Evolutionary conservation across 2,888 invertebrate genomes (phyloP).

Genomic region (Drosophila affinis): DNA sequence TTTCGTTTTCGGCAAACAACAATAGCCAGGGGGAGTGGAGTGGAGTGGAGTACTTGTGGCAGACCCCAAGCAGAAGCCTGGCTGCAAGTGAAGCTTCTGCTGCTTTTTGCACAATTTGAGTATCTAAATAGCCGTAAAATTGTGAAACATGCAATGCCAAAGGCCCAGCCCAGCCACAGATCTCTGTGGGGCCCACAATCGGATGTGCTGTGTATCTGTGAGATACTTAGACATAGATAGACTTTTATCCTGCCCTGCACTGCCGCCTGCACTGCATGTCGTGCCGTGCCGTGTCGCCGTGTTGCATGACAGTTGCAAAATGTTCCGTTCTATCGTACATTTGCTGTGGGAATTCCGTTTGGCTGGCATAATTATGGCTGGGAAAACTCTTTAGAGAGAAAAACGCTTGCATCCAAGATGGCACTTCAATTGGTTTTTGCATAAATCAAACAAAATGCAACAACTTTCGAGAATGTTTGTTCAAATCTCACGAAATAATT

Average conservation of each 20-base stretch:
- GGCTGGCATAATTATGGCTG: conserved; percentile 27
- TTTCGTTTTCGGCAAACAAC: conserved; percentile 32
- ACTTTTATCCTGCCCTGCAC: conserved; percentile 16
- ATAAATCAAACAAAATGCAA: not conserved
- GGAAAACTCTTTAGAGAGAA: conserved; percentile 10
- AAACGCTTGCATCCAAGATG: conserved; percentile 15
- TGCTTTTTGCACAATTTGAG: conserved; percentile 73
- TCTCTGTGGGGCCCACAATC: conserved; percentile 15
- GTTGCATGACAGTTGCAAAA: conserved; percentile 65
- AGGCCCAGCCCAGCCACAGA: conserved; percentile 9
- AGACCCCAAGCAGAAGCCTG: conserved; percentile 5
- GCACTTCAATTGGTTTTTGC: not conserved
- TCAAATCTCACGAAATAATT: conserved; percentile 18
- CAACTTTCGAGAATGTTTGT: not conserved
- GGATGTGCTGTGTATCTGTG: conserved; percentile 24
- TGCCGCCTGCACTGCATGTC: conserved; percentile 45
- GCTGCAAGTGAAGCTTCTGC: not conserved
- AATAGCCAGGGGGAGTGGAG: conserved; percentile 4
- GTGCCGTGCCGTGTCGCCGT: conserved; percentile 46
- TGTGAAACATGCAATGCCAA: conserved; percentile 48
- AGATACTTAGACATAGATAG: conserved; percentile 28
- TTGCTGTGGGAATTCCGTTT: conserved; percentile 29
- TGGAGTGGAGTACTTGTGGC: conserved; percentile 4
- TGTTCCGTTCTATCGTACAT: conserved; percentile 13
- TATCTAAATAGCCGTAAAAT: conserved; percentile 72